Evolutionary conservation across 37 sponge, comb jelly and placozoan species (phyloP), one percentile per base, ranked within the genome.

Genomic region (Ephydatia muelleri): DNA sequence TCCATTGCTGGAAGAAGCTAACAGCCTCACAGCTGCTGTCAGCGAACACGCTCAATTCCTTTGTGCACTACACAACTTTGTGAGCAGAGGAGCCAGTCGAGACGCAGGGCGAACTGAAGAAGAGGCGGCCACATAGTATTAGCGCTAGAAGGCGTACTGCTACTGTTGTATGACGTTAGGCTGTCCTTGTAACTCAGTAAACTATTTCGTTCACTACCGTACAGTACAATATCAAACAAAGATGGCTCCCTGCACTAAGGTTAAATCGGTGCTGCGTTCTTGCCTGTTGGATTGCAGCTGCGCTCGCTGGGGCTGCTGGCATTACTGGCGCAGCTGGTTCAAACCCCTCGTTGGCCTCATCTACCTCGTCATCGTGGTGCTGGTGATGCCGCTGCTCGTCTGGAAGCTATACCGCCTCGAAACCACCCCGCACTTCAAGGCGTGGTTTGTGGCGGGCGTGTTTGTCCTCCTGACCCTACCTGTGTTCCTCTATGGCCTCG

Each of bases 361-460:
- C 6, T 88, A 94, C 73, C 28, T 81, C 2, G 23, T 88, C 23
- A 38, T 91, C 22, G 82, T 92, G 31, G 25, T 85, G 27, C 75
- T 91, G 31, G 67, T 82, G 21, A 78, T 94, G 35, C 93, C 95
- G 32, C 76, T 94, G 35, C 49, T 91, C 40, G 74, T 95, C 2
- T 95, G 83, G 82, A 79, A 81, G 72, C 71, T 92, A 21, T 66
- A 78, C 66, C 83, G 65, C 23, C 67, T 49, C 12, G 11, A 84
- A 19, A 75, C 83, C 0, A 73, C 79, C 77, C 43, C 64, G 34
- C 85, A 80, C 73, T 78, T 86, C 35, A 77, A 79, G 13, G 96
- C 85, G n/a, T 97, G 95, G 95, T 97, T 97, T 84, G 86, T 95
- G 37, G 96, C 92, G 2, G 95, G 94, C 23, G 23, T 97, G 23